Base-by-base conservation (phyloP, 2,113 vertebrate genomes). In the Clarias magur region DNA sequence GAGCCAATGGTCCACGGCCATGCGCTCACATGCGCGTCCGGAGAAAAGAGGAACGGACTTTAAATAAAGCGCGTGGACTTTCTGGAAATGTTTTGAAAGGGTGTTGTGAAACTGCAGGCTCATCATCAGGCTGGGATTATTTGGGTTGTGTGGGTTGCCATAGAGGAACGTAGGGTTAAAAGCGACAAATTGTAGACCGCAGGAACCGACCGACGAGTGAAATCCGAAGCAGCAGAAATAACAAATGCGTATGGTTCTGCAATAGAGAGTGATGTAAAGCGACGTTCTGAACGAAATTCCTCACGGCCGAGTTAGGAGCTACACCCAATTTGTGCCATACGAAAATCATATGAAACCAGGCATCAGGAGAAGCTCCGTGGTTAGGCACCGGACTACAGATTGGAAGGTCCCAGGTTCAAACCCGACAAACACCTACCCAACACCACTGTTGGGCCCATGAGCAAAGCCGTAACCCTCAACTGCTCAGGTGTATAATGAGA, bases 21-120 rank as follows among this genome's bases (percentile, higher is more conserved):
- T 70, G 23, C 1, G 67, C 79, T 73, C 54, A 87, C 85, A 87
- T 82, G 85, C 82, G 68, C 30, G 56, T 48, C 42, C 16, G 0
- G 2, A 80, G 59, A 88, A 89, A 89, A 89, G 89, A 82, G 59
- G 89, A 89, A 89, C 78, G 1, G 84, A 38, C 84, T 57, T 70
- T 60, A 88, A 86, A 83, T 85, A 86, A 89, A 65, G 89, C 17
- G 8, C 13, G 4, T 27, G 73, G 78, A 78, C 54, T 87, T 87
- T 85, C 56, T 88, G 73, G 85, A 83, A 88, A 63, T 89, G 73
- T 89, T 85, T 86, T 85, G 89, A 88, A 90, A 90, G 5, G 57
- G 15, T 62, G 65, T 90, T 86, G 89, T 84, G 87, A 86, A 90
- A 90, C 86, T 85, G 60, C 80, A 42, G 63, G 25, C 83, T 86